These are phyloP conservation scores for Rhodinocichla rosea DNA, from an alignment of 2,113 vertebrate species.

Conservation along the genomic window DNA sequence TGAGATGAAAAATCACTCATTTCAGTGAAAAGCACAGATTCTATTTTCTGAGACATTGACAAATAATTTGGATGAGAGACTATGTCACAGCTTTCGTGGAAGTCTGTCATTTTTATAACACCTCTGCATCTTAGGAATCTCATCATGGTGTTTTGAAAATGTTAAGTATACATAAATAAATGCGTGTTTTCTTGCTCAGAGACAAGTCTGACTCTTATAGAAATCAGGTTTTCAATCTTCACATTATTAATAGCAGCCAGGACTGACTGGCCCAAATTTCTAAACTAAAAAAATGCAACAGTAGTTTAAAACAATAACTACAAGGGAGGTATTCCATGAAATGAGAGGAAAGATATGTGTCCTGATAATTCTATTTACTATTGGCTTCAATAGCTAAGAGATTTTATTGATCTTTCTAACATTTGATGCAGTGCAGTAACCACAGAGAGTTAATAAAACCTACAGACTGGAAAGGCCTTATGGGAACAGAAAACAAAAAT, in stretches of 20 bases:
- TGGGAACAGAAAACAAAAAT: neutral
- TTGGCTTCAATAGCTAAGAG: neutral
- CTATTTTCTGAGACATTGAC: neutral
- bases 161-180: neutral
- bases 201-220: neutral
- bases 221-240: neutral
- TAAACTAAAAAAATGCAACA: neutral
- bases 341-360: neutral
- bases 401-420: neutral
- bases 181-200: neutral
- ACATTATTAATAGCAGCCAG: neutral
- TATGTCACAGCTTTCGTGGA: neutral
- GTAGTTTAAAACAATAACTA: neutral
- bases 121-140: neutral
- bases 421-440: neutral
- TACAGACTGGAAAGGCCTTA: neutral
- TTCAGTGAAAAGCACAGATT: neutral
- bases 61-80: neutral
- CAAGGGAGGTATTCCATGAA: neutral
- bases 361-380: neutral
- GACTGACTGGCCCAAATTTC: neutral
- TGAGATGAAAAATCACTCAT: neutral
- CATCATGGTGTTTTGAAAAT: neutral
- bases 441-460: neutral
- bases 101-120: neutral